Evolutionary conservation across 2,113 vertebrate species (phyloP).

Genomic region (Camarhynchus parvulus): DNA sequence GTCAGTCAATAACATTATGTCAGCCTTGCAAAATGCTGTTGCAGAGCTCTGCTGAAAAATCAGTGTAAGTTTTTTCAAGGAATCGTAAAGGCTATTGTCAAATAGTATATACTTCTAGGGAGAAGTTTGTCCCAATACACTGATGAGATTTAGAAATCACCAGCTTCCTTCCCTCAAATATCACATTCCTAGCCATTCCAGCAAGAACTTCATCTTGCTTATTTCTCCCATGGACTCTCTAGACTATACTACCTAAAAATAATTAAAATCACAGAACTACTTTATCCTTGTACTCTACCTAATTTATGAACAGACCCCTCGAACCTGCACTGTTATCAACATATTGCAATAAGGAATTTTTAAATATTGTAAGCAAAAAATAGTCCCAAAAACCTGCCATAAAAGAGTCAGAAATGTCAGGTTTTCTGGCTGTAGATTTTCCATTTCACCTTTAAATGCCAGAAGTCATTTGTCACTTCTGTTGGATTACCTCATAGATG

Average conservation of each 20-base stretch:
- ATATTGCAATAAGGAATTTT: not conserved
- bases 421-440: conserved; percentile 8
- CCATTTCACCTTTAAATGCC: conserved; percentile 51
- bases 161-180: not conserved
- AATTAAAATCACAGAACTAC: not conserved
- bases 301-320: not conserved
- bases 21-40: not conserved
- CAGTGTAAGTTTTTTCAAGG: not conserved
- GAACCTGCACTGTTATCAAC: not conserved
- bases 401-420: not conserved
- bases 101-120: not conserved
- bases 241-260: not conserved
- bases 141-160: not conserved
- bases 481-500: conserved; percentile 27
- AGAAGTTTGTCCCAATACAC: not conserved
- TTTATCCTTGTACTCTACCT: not conserved
- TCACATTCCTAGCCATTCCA: not conserved
- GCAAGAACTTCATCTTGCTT: not conserved
- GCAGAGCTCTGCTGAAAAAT: not conserved
- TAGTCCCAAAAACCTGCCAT: not conserved
- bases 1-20: not conserved
- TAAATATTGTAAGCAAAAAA: not conserved
- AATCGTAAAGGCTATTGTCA: not conserved
- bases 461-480: conserved; percentile 44
- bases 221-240: not conserved